Evolutionary conservation across 2,113 vertebrate species (phyloP), one percentile per base, ranked within the genome.

Genomic region (Microtus oregoni): DNA sequence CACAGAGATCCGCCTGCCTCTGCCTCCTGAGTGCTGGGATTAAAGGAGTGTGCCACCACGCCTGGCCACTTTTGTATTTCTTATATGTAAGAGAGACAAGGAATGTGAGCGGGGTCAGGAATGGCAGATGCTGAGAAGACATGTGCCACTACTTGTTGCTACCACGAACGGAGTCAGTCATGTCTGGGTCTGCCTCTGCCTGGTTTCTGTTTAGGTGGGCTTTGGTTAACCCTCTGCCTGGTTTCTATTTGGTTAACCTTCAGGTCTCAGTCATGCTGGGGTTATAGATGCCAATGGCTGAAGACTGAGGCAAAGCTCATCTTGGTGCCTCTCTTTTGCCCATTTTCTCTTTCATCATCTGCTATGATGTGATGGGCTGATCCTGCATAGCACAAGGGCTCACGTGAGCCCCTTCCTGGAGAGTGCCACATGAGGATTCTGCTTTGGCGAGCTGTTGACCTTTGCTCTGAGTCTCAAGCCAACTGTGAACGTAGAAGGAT

Each of bases 161-260:
- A 1, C 26, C 67, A 1, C 14, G 38, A 3, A 35, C 13, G 67
- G 38, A 86, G 13, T 24, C 0, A 1, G 32, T 11, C 19, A 3
- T 15, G 70, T 83, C 91, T 32, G 13, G 76, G 38, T 55, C 14
- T 89, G 41, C 52, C n/a, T 32, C 47, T 73, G 55, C n/a, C n/a
- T 58, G 9, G 44, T 63, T 92, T 52, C 58, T 52, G 1, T 32
- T 52, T 72, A 41, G 55, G 55, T 58, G 55, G 55, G 55, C 17
- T 58, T 58, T 58, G 17, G 55, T 58, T 58, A 58, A 58, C 55
- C 61, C n/a, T 26, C 47, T 78, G 55, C n/a, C n/a, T 58, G 7
- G 52, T 63, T 92, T 52, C 58, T 52, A 35, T 32, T 52, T 72
- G 38, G 63, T 6, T 52, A 52, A 5, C 28, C n/a, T 1, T 91